Evolutionary conservation across 2,113 vertebrate genomes (phyloP), one percentile per base, ranked within the genome.

Genomic region (Thunnus maccoyii): DNA sequence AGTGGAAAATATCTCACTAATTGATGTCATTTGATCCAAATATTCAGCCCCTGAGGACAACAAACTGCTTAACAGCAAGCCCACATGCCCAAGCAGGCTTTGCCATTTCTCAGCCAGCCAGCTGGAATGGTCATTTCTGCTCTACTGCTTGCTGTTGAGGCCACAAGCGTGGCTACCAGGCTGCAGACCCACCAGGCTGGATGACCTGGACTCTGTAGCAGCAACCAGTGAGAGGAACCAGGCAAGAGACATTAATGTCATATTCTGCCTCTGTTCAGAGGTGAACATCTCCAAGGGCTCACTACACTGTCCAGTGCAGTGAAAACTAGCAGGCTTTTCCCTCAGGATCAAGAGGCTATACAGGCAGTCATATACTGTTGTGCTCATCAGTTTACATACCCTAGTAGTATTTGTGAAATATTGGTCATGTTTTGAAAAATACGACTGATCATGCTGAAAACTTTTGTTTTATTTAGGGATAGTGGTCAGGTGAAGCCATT

Each of bases 51-150:
- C 75, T 22, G 51, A 86, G 87, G 85, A 85, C 47, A 79, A 68
- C 62, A 56, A 74, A 77, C 67, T 50, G 72, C 80, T 77, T 51
- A 68, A 84, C 79, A 66, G 81, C 61, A n/a, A 72, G 83, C 60
- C 76, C 87, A 90, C 84, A 89, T 82, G 86, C 88, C 83, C 80
- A 80, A 87, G 75, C 79, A 65, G 74, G 75, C 50, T 72, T 86
- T 82, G 79, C 76, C 75, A 78, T 90, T 81, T 85, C 85, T 86
- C 83, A 85, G 70, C 51, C 91, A 92, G 86, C 80, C 89, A 88
- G 83, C 88, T 91, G 88, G 83, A 93, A 91, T 83, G 78, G 77
- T 84, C 73, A 66, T 85, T 91, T 92, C 85, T 86, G 89, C 90
- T 89, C 88, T 17, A 1, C 17, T 90, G 89, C 85, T 44, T 58